Evolutionary conservation across 2,113 vertebrate genomes (phyloP), one percentile per base, ranked within the genome.

Genomic region (Salvelinus alpinus): DNA sequence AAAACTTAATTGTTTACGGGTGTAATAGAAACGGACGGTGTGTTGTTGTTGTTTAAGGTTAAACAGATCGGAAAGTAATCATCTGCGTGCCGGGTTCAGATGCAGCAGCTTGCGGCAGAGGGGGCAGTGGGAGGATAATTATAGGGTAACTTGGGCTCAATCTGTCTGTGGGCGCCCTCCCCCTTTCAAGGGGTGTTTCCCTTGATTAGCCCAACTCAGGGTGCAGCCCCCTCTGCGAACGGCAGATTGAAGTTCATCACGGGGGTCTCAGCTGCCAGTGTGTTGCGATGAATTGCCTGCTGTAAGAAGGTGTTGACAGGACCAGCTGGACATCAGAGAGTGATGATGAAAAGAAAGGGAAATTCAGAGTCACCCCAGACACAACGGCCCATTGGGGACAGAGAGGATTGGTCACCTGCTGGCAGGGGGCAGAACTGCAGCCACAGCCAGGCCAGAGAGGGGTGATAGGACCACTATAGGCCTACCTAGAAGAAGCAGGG

Each of bases 301-400:
- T 91, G 93, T 94, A 94, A 94, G 95, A 95, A 97, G 95, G 97
- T 97, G 96, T 95, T 97, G 96, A 98, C 97, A 96, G 95, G 94
- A 96, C 95, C 97, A 97, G 96, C 97, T 96, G 97, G 96, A 95
- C 94, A 95, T 96, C 92, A 93, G 88, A 88, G 92, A 95, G 95
- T 91, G 95, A 96, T 44, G 38, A 44, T 95, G 95, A 96, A 96
- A 97, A 95, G 96, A 92, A 94, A 94, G 92, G 91, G 91, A 93
- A 95, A 96, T 95, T 95, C 96, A 90, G 34, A 38, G 94, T 54
- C 48, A 94, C 88, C 90, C 90, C 91, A 93, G 94, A 92, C 94
- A 94, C 93, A 94, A 91, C 77, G 90, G 88, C 91, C 94, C 90
- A 83, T 90, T 91, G 93, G 94, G 93, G 90, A 75, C 74, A 70